phyloP scores from a whole-genome alignment of 2,797 vertebrate species.

The Enteromius radiatus region DNA sequence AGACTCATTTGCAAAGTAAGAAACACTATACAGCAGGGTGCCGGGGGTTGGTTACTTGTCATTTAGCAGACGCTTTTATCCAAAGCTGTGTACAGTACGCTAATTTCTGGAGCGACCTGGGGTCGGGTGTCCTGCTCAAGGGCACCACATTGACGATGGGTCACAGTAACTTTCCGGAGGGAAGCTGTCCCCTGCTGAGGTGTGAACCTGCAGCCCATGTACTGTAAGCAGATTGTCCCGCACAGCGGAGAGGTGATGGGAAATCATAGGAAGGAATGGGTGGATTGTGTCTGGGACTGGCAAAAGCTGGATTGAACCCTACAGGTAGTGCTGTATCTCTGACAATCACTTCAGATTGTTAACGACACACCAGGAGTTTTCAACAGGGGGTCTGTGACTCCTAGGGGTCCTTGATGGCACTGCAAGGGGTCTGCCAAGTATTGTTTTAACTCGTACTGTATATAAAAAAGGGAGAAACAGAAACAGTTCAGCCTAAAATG shows the following conservation, averaged over 20 bases:
- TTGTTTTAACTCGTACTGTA: not conserved
- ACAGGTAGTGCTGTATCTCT: not conserved
- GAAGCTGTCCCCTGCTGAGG: not conserved
- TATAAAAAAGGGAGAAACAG: not conserved
- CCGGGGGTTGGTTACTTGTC: conserved; percentile 40
- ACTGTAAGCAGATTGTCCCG: conserved; percentile 9
- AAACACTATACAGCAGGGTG: conserved; percentile 45
- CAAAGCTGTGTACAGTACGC: conserved; percentile 5
- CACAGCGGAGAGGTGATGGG: not conserved
- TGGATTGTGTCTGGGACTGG: not conserved
- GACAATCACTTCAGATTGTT: not conserved
- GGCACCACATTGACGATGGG: conserved; percentile 15
- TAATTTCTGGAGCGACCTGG: conserved; percentile 36
- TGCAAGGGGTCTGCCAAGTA: not conserved
- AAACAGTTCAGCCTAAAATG: not conserved
- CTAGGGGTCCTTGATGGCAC: not conserved
- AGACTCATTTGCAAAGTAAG: conserved; percentile 42
- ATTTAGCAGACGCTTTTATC: conserved; percentile 39
- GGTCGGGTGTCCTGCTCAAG: conserved; percentile 31
- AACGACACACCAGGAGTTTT: not conserved
- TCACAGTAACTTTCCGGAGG: conserved; percentile 14
- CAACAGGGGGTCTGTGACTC: not conserved
- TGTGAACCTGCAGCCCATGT: conserved; percentile 2
- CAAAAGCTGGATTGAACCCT: not conserved
- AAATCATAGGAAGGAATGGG: not conserved